Evolutionary conservation across 2,113 vertebrate species (phyloP), one percentile per base, ranked within the genome.

Genomic region (Picathartes gymnocephalus): DNA sequence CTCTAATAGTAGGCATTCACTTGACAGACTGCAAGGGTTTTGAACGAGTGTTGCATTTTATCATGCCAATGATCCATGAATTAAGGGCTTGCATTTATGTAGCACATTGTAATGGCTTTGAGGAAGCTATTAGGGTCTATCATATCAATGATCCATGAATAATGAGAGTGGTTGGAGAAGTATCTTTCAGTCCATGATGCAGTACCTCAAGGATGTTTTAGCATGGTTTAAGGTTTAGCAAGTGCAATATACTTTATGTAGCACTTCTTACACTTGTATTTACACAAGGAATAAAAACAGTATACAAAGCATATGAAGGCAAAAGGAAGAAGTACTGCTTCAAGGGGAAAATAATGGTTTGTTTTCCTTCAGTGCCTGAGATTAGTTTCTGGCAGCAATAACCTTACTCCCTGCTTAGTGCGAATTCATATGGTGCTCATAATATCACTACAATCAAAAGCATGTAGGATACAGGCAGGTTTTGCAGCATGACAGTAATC

Each of bases 131-230:
- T 66, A 96, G 33, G 70, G 65, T 83, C 68, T 88, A 64, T 81
- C 33, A 30, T 27, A 57, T 77, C 89, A 96, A 80, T 90, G 93
- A 90, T 71, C 92, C 93, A 91, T 64, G 65, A 95, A 94, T 89
- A 91, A 91, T 93, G 37, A 81, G 58, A 74, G 48, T 48, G 81
- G 44, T 45, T 77, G 91, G 40, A 83, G 39, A 62, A 60, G 53
- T 81, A 70, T 85, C 57, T 87, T 61, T 89, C 50, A 64, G 51
- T 53, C 62, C 24, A 22, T 57, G 66, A 37, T 54, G 62, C 60
- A 70, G 66, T 50, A 54, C 54, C 76, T 68, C 27, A 60, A 87
- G 94, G 81, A 50, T 64, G n/a, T 64, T 92, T 73, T 28, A 73
- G 25, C 18, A 3, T 51, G 48, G 77, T 39, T 84, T 92, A 95